These are phyloP conservation scores for Eunapius fragilis DNA, from an alignment of 37 sponge, comb jelly and placozoan genomes.

Conservation along the genomic window DNA sequence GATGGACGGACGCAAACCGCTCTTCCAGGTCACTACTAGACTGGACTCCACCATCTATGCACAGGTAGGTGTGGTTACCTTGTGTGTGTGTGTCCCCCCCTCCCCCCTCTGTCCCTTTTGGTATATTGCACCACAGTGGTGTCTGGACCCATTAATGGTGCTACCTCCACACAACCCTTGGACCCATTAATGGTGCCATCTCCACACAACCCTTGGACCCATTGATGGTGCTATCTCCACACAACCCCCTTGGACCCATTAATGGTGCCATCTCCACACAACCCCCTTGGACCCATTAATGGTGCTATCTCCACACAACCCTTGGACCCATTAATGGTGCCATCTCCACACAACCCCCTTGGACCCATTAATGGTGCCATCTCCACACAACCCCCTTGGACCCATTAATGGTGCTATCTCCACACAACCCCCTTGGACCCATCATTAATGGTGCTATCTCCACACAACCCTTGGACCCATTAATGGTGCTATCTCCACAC, in stretches of 20 bases:
- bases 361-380: not conserved
- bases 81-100: not conserved
- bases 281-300: not conserved
- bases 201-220: not conserved
- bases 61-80: constrained; percentile 42
- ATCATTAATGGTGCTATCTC: not conserved
- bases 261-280: not conserved
- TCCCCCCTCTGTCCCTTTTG: constrained; percentile 6
- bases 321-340: not conserved
- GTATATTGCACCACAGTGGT: not conserved
- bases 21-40: constrained; percentile 64
- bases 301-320: not conserved
- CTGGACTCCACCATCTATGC: constrained; percentile 80
- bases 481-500: not conserved
- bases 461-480: not conserved
- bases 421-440: not conserved
- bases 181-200: not conserved
- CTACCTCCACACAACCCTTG: not conserved
- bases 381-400: too few relatives aligned
- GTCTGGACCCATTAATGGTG: not conserved
- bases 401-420: not conserved
- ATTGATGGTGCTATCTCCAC: not conserved
- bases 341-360: not conserved
- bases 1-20: constrained; percentile 74
- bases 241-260: not conserved